Evolutionary conservation across 2,113 vertebrate genomes (phyloP), one percentile per base, ranked within the genome.

Genomic region (Uropsilus gracilis): DNA sequence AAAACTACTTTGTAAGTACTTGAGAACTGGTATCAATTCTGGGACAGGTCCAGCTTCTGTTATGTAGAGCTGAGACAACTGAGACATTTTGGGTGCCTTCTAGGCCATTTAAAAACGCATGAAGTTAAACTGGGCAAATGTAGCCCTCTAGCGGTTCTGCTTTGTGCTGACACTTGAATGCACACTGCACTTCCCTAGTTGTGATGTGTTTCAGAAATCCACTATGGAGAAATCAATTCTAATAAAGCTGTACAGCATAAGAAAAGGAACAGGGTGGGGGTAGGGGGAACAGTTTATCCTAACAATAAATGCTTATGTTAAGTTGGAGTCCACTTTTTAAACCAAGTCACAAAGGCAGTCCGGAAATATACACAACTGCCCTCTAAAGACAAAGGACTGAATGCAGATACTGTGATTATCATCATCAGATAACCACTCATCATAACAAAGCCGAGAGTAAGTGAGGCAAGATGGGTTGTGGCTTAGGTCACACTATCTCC

Each of bases 71-170:
- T 72, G 48, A 72, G 64, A 72, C 50, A 90, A 48, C 46, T 53
- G 44, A 81, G 28, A 13, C 46, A 24, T 48, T 30, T 86, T 28
- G 39, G 8, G 10, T 59, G 37, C 32, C 24, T 77, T 91, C 53
- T 68, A 1, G 9, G 53, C 66, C 6, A 5, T 22, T 73, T 20
- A 55, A 39, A 59, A 24, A 42, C 68, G 61, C 39, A 71, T 20
- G 18, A 71, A 64, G 53, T 88, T 53, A 72, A 78, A 28, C 18
- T 72, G 53, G 69, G 53, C 48, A 83, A 26, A 39, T 86, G 42
- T 1, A 77, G 95, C 96, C 94, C 92, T 92, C 95, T 94, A 92
- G 94, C 92, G 95, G 86, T 84, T 94, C 39, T 90, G 1, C 55
- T 69, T 0, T 3, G 48, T 63, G 30, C 75, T 53, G 83, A 28